phyloP scores from a whole-genome alignment of 2,113 vertebrate species.

The Machaerirhynchus nigripectus region DNA sequence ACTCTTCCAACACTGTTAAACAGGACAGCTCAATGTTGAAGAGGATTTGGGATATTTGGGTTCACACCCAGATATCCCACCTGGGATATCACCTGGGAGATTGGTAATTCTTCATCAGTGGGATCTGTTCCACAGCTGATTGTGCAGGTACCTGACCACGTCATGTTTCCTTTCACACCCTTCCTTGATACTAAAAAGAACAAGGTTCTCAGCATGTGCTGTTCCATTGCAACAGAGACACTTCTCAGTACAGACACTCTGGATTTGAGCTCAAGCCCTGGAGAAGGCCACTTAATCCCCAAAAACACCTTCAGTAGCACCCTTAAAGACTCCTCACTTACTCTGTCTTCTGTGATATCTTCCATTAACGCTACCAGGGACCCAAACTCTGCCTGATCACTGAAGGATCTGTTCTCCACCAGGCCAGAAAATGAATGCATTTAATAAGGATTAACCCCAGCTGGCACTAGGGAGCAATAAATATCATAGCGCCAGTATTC shows the following conservation, averaged over 20 bases:
- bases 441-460: conserved; percentile 72
- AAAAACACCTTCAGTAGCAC: conserved; percentile 9
- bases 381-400: conserved; percentile 11
- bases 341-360: conserved; percentile 17
- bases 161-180: background rate
- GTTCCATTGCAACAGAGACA: background rate
- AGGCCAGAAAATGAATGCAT: conserved; percentile 63
- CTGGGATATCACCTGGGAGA: background rate
- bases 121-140: background rate
- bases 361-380: background rate
- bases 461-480: conserved; percentile 73
- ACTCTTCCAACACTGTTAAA: background rate
- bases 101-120: background rate
- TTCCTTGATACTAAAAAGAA: background rate
- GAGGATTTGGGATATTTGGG: background rate
- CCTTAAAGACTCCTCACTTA: background rate
- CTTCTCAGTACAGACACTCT: background rate
- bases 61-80: background rate
- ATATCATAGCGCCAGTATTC: conserved; percentile 58
- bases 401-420: conserved; percentile 41
- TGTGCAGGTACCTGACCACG: background rate
- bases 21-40: background rate
- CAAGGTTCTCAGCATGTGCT: background rate
- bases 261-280: background rate
- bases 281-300: conserved; percentile 26